Evolutionary conservation across 1,140 invertebrate species (phyloP), one percentile per base, ranked within the genome.

Genomic region (Neodiprion lecontei): DNA sequence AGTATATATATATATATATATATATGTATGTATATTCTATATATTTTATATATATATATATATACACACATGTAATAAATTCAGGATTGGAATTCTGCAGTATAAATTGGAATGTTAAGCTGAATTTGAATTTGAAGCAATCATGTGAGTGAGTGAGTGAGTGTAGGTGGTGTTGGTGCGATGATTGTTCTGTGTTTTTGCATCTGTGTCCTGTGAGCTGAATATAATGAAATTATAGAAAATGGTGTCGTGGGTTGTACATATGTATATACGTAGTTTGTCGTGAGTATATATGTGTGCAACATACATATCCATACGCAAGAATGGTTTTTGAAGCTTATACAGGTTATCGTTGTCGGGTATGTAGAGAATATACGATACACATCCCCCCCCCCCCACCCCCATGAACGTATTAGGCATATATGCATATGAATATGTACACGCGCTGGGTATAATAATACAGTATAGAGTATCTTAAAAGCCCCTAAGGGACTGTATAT

Each of bases 401-500:
- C 28, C 2, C 28, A 40, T 5, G 28, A 40, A 40, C 2, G 28
- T 40, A 40, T 40, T 4, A 40, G 28, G 28, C 28, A 61, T 61
- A 14, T 53, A 61, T 61, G n/a, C n/a, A 61, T 61, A 17, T 61
- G 53, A 61, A 61, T 61, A 81, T 78, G 75, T 61, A n/a, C 75
- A 79, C 79, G 75, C 79, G 74, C 77, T 76, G 71, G 75, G 73
- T 78, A 78, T 74, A 77, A 53, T 78, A 69, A 77, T 78, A 71
- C 71, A 70, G 66, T 72, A 78, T 76, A 77, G 76, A 75, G 78
- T 79, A 75, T 78, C 28, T 75, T 40, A 40, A 79, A 74, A 70
- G 78, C 81, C 77, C 82, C 83, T 84, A 83, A 83, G 75, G 82
- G 78, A 83, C 80, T 81, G 81, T 77, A 72, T 73, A 40, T 40